Base-by-base conservation (phyloP, 2,797 vertebrate species). In the Anguilla marmorata region DNA sequence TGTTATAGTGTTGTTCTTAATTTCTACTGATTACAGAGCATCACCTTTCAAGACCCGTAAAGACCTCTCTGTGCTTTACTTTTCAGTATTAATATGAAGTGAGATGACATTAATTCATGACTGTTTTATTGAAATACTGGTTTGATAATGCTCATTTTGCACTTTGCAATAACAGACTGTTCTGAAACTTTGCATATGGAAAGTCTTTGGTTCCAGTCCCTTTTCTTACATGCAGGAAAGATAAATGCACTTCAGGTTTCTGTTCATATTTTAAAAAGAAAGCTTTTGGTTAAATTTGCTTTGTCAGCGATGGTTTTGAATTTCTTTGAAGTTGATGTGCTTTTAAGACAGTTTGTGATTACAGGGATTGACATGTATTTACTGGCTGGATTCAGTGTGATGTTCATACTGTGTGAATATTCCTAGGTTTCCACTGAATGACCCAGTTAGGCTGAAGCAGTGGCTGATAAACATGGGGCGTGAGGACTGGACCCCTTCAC, bases 391-490 rank as follows among this genome's bases (percentile, higher is more conserved):
- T n/a, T 82, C 45, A 50, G 45, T 6, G 27, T 50, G 11, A 50
- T 82, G 45, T 8, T 82, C 6, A n/a, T 19, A 11, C 2, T 21
- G 12, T 27, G 30, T 24, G 80, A 56, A 27, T 87, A n/a, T 69
- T 3, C 60, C 24, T 30, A 97, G 96, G 93, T 97, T 97, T 89
- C 97, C 96, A 0, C 93, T 96, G 0, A 96, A 96, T 80, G 96
- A 96, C 45, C 92, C 94, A 0, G 90, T 83, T 1, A 93, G 96
- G 63, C 94, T 97, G 72, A 93, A 93, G 88, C 94, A 93, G 91
- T 97, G 96, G 97, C 93, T 97, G 69, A 90, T 54, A 3, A 96
- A 95, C 91, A 96, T 96, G 95, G 94, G 95, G 0, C 90, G 92
- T 0, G 95, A 96, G 86, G 93, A 93, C 89, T 97, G 96, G 96